Percentiles rank a stretch among this genome's conserved stretches.
These are phyloP conservation scores for Sycophila sp. DNA, from an alignment of 1,140 invertebrate species.

Conservation along the genomic window DNA sequence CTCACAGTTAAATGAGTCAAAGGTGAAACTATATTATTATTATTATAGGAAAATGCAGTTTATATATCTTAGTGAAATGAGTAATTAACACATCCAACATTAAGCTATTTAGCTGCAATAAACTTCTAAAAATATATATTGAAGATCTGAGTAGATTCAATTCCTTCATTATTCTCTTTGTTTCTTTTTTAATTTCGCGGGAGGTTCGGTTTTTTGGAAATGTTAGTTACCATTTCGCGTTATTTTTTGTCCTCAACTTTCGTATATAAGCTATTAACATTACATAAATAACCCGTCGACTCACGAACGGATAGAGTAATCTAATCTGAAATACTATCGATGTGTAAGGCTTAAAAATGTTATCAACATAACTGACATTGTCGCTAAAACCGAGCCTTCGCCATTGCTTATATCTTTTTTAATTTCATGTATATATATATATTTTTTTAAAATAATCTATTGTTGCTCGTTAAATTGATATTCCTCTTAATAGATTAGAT, in stretches of 20 bases:
- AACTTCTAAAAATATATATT: conserved; percentile 17
- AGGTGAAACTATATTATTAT: conserved; percentile 14
- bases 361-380: not conserved
- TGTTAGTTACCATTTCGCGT: not conserved
- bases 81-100: too few relatives aligned
- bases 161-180: too few relatives aligned
- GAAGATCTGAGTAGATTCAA: not conserved
- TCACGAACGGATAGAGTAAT: not conserved
- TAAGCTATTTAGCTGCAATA: not conserved
- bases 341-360: not conserved
- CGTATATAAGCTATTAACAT: too few relatives aligned
- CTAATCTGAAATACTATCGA: not conserved
- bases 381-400: not conserved
- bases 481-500: not conserved
- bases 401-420: not conserved
- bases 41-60: conserved; percentile 29
- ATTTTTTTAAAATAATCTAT: not conserved
- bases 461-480: not conserved
- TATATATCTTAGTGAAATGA: not conserved
- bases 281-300: too few relatives aligned
- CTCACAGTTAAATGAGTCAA: not conserved
- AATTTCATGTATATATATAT: too few relatives aligned
- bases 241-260: not conserved
- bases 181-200: too few relatives aligned
- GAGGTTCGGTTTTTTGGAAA: not conserved